Evolutionary conservation across 2,113 vertebrate species (phyloP), one percentile per base, ranked within the genome.

Genomic region (Amazona vittata): DNA sequence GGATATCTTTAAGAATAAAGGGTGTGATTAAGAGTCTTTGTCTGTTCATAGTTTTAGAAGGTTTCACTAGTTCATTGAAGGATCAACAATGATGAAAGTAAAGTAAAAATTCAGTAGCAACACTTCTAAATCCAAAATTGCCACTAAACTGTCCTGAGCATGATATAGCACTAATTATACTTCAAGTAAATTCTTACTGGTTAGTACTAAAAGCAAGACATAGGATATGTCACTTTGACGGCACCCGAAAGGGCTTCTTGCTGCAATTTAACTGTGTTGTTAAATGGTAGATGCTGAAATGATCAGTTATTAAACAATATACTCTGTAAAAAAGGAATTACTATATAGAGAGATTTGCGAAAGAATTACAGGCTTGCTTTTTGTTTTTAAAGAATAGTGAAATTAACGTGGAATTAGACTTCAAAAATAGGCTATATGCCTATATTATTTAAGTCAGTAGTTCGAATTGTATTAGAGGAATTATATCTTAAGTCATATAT

Each of bases 1-100:
- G 95, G 95, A 96, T 96, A 97, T 97, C 96, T 98, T 97, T 94
- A 96, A 97, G 96, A 97, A 93, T 95, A 95, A 97, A 96, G 93
- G 90, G 93, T 94, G 77, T 94, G 86, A 95, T 97, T 94, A 96
- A 90, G 91, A 92, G 96, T 96, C 91, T 97, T 97, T 97, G 37
- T 37, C 37, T 37, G 95, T 96, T 95, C 80, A 86, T 85, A 87
- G 97, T 96, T 96, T 93, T 74, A 46, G 79, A 78, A 93, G 78
- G 70, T 91, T 98, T 97, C 24, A 24, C 29, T 92, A 91, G 88
- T 97, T 96, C 77, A 81, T 37, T 94, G 75, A 62, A 62, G 74
- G 37, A 64, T 92, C 93, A 96, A 73, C 64, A 85, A n/a, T 43
- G 39, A 80, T 68, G 49, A 90, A 96, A 91, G 80, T 78, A 87